Conservation (phyloP, 1,140 invertebrate genomes). For the Diplogasteroides magnus region DNA sequence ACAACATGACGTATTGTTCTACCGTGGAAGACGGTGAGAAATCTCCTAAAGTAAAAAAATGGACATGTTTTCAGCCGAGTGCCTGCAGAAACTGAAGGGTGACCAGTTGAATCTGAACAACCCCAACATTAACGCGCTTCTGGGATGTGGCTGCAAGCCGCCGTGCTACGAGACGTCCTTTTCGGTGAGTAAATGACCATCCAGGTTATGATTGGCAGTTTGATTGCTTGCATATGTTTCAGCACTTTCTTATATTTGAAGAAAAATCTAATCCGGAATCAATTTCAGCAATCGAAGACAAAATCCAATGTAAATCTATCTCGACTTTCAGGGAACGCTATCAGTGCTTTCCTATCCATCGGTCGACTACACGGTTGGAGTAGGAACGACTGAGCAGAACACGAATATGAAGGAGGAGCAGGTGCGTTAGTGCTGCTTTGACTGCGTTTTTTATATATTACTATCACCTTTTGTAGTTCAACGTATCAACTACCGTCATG, state of each 20-base stretch:
- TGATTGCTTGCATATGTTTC: neutral
- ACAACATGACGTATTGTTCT: neutral
- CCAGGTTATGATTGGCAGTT: slow-evolving; percentile 5
- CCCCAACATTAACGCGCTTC: slow-evolving; percentile 12
- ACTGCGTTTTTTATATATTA: no score
- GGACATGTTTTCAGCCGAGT: slow-evolving; percentile 9
- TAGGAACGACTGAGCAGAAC: neutral
- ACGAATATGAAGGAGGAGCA: no score
- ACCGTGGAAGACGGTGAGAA: neutral
- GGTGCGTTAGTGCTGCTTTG: no score
- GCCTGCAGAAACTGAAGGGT: slow-evolving; percentile 9
- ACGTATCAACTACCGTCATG: no score
- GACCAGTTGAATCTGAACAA: slow-evolving; percentile 12
- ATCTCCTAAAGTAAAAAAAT: neutral
- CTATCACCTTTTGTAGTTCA: no score
- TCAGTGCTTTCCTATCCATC: neutral
- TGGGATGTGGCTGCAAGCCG: slow-evolving; percentile 13
- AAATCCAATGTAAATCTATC: neutral
- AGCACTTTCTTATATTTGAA: neutral
- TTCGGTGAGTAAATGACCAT: no score
- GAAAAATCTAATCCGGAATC: neutral
- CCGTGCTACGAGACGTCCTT: slow-evolving; percentile 16
- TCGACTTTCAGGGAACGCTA: no score
- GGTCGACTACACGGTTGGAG: neutral
- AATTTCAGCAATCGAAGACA: neutral